Conservation (phyloP, 2,113 vertebrate species). For the Microcebus tavaratra region DNA sequence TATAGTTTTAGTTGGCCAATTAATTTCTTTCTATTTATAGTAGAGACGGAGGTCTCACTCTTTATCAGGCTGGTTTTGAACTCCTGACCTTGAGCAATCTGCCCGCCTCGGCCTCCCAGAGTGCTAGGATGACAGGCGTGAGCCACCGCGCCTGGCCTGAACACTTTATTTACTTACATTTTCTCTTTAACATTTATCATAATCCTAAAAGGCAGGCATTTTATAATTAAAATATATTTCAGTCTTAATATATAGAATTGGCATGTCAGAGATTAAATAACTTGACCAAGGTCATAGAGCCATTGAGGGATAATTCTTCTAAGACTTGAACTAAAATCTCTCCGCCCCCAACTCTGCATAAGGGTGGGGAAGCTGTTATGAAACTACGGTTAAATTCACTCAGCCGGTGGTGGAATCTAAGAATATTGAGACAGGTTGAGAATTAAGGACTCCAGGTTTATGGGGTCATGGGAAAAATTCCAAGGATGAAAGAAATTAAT, state of each 20-base stretch:
- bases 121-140: too few relatives aligned
- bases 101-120: too few relatives aligned
- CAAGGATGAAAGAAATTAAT: neutral
- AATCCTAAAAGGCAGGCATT: neutral
- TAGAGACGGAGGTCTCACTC: too few relatives aligned
- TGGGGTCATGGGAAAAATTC: neutral
- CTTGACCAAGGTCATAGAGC: neutral
- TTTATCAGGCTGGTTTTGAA: too few relatives aligned
- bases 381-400: neutral
- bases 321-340: neutral
- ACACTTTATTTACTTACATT: too few relatives aligned
- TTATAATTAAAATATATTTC: neutral
- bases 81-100: too few relatives aligned
- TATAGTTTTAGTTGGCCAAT: too few relatives aligned
- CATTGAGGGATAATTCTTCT: neutral
- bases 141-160: too few relatives aligned
- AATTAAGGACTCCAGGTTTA: neutral
- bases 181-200: neutral
- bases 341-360: neutral
- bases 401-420: too few relatives aligned
- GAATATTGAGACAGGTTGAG: rapidly evolving
- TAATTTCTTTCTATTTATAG: too few relatives aligned
- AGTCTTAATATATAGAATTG: neutral
- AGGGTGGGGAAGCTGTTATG: neutral
- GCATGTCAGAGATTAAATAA: neutral